Percentiles rank a stretch among this genome's conserved stretches.
phyloP scores from a whole-genome alignment of 2,797 vertebrate species.

The Toxotes lorentzi region DNA sequence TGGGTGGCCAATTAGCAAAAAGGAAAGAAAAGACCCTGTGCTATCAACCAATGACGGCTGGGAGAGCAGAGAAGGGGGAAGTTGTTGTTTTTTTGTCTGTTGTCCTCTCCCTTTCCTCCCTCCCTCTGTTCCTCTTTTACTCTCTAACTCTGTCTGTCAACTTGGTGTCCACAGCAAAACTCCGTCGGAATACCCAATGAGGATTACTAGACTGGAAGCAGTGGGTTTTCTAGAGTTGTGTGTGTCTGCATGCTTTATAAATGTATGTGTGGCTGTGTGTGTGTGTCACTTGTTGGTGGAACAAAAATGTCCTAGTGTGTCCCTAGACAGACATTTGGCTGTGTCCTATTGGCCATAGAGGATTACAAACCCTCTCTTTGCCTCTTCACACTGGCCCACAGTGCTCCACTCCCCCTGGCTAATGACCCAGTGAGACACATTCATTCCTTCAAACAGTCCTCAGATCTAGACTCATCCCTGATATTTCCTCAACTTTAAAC shows the following conservation, averaged over 20 bases:
- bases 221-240: constrained; percentile 72
- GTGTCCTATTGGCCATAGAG: constrained; percentile 74
- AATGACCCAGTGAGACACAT: constrained; percentile 81
- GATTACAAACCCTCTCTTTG: constrained; percentile 84
- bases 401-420: constrained; percentile 75
- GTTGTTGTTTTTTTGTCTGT: constrained; percentile 71
- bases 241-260: constrained; percentile 64
- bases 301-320: constrained; percentile 84
- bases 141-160: constrained; percentile 84
- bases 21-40: constrained; percentile 81
- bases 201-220: constrained; percentile 80
- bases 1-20: constrained; percentile 90
- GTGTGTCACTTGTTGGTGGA: constrained; percentile 80
- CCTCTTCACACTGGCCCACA: constrained; percentile 84
- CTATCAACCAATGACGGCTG: constrained; percentile 79
- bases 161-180: constrained; percentile 81
- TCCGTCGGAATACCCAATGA: constrained; percentile 83
- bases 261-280: constrained; percentile 61
- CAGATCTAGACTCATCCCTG: constrained; percentile 63
- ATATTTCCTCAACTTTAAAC: constrained; percentile 53
- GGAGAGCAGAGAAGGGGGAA: constrained; percentile 64
- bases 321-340: constrained; percentile 82
- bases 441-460: constrained; percentile 75
- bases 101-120: constrained; percentile 71
- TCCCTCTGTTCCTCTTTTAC: constrained; percentile 76